phyloP scores from a whole-genome alignment of 2,888 invertebrate genomes.

The Tryphoninae sp. region DNA sequence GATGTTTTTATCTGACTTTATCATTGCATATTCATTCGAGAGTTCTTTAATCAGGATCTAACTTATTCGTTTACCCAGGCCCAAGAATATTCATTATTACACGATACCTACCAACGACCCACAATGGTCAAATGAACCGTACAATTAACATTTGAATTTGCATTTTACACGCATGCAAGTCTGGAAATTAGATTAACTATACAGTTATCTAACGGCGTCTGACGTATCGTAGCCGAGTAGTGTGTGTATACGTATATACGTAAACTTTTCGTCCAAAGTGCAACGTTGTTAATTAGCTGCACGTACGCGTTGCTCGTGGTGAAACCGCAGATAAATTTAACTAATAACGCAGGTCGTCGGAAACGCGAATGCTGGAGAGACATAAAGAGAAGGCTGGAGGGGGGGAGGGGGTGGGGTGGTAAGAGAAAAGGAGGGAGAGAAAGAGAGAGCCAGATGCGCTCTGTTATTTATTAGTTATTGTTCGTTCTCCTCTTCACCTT shows the following conservation, averaged over 20 bases:
- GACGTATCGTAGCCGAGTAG: too few species aligned
- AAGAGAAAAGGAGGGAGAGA: constrained; percentile 9
- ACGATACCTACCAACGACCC: too few species aligned
- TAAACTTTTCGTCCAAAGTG: constrained; percentile 46
- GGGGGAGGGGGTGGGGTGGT: not conserved
- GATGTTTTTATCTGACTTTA: too few species aligned
- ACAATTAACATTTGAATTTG: too few species aligned
- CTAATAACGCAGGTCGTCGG: constrained; percentile 31
- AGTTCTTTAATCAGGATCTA: too few species aligned
- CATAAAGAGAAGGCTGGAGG: constrained; percentile 11
- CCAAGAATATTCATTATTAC: too few species aligned
- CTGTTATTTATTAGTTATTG: constrained; percentile 58
- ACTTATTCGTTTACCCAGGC: too few species aligned
- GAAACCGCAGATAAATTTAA: constrained; percentile 50
- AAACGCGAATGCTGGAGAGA: constrained; percentile 18
- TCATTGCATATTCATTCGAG: too few species aligned
- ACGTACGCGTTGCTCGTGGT: not conserved
- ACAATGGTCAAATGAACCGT: too few species aligned
- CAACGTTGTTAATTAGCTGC: constrained; percentile 48
- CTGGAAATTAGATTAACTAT: too few species aligned
- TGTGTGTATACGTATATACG: not conserved
- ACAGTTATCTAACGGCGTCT: too few species aligned
- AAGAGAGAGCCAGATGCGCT: constrained; percentile 28
- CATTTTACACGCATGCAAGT: too few species aligned
- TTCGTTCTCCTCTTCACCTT: constrained; percentile 17